Base-by-base conservation (phyloP, 2,797 vertebrate species). In the Coilia nasus region DNA sequence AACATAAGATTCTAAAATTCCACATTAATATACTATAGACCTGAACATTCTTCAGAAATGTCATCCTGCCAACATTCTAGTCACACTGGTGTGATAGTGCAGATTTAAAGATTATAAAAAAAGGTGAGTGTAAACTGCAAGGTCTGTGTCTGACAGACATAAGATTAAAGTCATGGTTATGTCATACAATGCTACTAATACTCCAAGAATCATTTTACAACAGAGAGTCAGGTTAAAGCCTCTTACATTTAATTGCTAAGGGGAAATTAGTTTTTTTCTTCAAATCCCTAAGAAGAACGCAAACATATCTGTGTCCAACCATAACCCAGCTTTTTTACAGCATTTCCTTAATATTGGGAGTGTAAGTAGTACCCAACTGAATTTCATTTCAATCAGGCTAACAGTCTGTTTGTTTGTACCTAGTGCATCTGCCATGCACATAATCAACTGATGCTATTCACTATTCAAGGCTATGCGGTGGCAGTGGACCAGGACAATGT, bases 401-500 rank as follows among this genome's bases (percentile, higher is more conserved):
- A 19, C 25, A 50, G 47, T 12, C 23, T 19, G 62, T 28, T 47
- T 31, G 28, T 54, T 71, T 28, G 44, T 31, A 78, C 28, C 46
- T 67, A 19, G 62, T 50, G 50, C 25, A 54, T 83, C 64, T 50
- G 62, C 71, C 67, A 21, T 78, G 71, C 71, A n/a, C 71, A 44
- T 41, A 78, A 78, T 78, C 71, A 78, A 78, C 71, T 44, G 71
- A 78, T 78, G 71, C 71, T 31, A 23, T 62, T 50, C 46, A 25
- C 35, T 81, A 83, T 85, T 81, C 81, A 23, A 59, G 84, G 54
- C 84, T 81, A 84, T 56, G 81, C 82, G 84, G 81, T 83, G 82
- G 67, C 85, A 87, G 64, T 75, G 78, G 86, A 87, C 83, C 67
- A 85, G 71, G 71, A 87, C 78, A 85, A 86, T 83, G 85, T 87